A percentile compares a stretch with the other conserved stretches of the same genome.
Conservation (phyloP, 2,888 invertebrate species). For the Adelphocoris suturalis region DNA sequence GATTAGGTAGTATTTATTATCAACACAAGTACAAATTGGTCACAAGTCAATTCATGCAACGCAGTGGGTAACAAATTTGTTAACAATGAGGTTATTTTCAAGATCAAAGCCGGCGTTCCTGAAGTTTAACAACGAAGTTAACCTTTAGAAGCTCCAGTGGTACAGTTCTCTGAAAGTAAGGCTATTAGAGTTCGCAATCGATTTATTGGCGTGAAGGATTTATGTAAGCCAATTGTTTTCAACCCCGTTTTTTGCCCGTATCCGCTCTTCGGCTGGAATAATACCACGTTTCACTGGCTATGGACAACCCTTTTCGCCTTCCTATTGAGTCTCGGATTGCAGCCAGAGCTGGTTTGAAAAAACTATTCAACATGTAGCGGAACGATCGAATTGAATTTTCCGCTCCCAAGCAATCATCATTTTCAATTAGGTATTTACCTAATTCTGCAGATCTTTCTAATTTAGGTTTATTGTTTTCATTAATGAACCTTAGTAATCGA, state of each 20-base stretch:
- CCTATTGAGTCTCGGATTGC: background rate
- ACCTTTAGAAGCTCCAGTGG: background rate
- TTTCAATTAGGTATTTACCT: no score
- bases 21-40: no score
- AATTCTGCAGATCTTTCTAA: no score
- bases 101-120: no score
- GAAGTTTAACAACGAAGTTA: background rate
- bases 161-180: background rate
- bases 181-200: background rate
- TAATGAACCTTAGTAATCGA: no score
- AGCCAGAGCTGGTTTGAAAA: background rate
- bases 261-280: background rate
- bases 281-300: conserved; percentile 21
- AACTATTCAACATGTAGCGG: background rate
- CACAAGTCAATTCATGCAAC: no score
- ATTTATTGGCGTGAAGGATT: conserved; percentile 14
- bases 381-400: background rate
- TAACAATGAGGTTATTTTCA: no score
- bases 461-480: no score
- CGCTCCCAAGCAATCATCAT: no score
- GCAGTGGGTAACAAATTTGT: no score
- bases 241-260: conserved; percentile 3
- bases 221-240: conserved; percentile 17
- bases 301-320: background rate
- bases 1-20: no score